Conservation (phyloP, 2,797 vertebrate species). For the Artibeus lituratus region DNA sequence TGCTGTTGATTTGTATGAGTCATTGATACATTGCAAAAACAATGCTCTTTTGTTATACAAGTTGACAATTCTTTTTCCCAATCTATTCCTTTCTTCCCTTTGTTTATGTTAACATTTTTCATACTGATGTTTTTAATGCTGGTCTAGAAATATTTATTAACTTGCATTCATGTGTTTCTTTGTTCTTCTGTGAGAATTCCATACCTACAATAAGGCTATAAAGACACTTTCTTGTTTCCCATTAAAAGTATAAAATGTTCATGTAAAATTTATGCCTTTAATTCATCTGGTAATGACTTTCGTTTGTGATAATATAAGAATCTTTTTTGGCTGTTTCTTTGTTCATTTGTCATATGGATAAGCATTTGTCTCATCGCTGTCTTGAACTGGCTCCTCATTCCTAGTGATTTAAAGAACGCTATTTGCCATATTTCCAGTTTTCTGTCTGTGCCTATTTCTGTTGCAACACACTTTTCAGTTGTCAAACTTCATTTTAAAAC, state of each 20-base stretch:
- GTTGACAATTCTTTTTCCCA: not conserved
- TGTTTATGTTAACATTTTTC: conserved; percentile 8
- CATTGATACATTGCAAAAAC: not conserved
- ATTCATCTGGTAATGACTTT: not conserved
- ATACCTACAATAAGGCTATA: not conserved
- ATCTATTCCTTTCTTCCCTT: not conserved
- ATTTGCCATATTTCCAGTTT: not conserved
- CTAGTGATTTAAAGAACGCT: not conserved
- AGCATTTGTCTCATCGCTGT: not conserved
- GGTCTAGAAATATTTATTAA: not conserved
- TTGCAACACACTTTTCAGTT: not conserved
- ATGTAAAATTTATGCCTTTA: not conserved
- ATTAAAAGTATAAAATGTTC: not conserved
- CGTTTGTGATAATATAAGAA: not conserved
- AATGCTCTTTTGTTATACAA: not conserved
- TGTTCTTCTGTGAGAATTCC: not conserved
- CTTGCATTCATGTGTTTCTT: not conserved
- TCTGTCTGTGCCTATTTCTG: not conserved
- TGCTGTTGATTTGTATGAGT: not conserved
- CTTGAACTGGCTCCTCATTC: not conserved
- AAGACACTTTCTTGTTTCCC: conserved; percentile 12
- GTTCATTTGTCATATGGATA: not conserved
- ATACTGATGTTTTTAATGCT: not conserved
- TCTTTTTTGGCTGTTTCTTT: not conserved
- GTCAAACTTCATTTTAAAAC: not conserved